Percentiles rank a stretch among this genome's conserved stretches.
Conservation (phyloP, 2,113 vertebrate genomes). For the Oncorhynchus mykiss region DNA sequence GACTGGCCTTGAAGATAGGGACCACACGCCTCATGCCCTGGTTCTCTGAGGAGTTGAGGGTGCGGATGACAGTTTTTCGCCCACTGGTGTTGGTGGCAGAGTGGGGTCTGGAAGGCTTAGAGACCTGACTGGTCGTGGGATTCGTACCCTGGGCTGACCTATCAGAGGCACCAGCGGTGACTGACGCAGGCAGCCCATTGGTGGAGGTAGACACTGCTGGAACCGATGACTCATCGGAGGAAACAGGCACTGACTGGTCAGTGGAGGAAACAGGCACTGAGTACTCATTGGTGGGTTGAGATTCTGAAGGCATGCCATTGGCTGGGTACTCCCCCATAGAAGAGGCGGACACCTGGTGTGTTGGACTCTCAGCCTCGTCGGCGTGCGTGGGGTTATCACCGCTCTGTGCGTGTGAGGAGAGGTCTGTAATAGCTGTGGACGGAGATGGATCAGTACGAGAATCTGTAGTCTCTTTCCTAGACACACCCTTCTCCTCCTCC, state of each 20-base stretch:
- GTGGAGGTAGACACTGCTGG: constrained; percentile 24
- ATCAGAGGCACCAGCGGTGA: constrained; percentile 6
- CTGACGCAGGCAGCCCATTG: constrained; percentile 27
- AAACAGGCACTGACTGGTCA: constrained; percentile 56
- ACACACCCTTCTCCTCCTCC: not conserved
- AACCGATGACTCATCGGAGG: constrained; percentile 36
- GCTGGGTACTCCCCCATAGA: not conserved
- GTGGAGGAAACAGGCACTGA: constrained; percentile 50
- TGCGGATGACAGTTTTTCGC: constrained; percentile 31
- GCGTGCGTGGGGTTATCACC: not conserved
- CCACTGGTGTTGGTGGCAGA: constrained; percentile 5
- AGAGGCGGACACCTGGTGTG: not conserved
- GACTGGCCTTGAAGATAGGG: constrained; percentile 75
- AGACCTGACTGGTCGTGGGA: constrained; percentile 12
- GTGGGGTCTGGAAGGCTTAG: constrained; percentile 24
- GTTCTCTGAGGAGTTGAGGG: constrained; percentile 77
- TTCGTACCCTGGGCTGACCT: not conserved
- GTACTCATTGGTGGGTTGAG: constrained; percentile 32
- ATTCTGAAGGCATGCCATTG: constrained; percentile 27
- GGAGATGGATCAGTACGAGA: not conserved
- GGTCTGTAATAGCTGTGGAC: not conserved
- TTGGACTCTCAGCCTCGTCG: constrained; percentile 30
- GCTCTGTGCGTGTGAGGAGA: no score
- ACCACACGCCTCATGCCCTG: constrained; percentile 86
- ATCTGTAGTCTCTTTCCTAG: not conserved